phyloP scores from a whole-genome alignment of 1,140 invertebrate genomes.

The Zaprionus nigranus region DNA sequence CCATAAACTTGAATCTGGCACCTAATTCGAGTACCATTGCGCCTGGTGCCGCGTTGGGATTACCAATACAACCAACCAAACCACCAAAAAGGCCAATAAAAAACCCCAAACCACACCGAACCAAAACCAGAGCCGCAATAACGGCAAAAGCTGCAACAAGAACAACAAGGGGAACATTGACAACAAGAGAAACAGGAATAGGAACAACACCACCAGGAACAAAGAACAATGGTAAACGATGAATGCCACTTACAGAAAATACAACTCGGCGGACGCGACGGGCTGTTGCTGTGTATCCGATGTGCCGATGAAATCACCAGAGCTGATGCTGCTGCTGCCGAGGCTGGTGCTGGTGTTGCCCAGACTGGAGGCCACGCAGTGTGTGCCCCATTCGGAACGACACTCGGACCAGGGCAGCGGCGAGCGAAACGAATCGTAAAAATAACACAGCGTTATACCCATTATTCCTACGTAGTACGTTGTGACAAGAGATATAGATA shows the following conservation, averaged over 20 bases:
- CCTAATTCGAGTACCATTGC: constrained; percentile 34
- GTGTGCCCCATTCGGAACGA: constrained; percentile 86
- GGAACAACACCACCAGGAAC: constrained; percentile 3
- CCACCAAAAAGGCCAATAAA: constrained; percentile 17
- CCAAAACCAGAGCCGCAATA: background rate
- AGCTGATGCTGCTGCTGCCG: constrained; percentile 35
- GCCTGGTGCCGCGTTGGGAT: constrained; percentile 53
- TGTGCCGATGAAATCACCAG: constrained; percentile 18
- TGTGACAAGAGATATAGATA: constrained; percentile 89
- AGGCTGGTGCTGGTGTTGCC: constrained; percentile 47
- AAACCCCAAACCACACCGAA: background rate
- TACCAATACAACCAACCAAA: constrained; percentile 44
- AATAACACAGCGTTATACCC: constrained; percentile 89
- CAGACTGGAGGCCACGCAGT: constrained; percentile 83
- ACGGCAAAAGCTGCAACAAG: background rate
- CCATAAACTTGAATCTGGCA: constrained; percentile 67
- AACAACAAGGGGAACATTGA: constrained; percentile 13
- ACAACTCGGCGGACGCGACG: constrained; percentile 81
- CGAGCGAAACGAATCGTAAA: constrained; percentile 87
- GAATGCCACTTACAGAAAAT: constrained; percentile 82
- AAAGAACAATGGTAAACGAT: constrained; percentile 15
- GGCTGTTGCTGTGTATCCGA: constrained; percentile 34
- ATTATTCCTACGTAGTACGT: constrained; percentile 91
- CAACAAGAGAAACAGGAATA: background rate
- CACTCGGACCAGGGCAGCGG: constrained; percentile 90